Base-by-base conservation (phyloP, 2,888 invertebrate genomes). In the Trypoxylon attenuatum region DNA sequence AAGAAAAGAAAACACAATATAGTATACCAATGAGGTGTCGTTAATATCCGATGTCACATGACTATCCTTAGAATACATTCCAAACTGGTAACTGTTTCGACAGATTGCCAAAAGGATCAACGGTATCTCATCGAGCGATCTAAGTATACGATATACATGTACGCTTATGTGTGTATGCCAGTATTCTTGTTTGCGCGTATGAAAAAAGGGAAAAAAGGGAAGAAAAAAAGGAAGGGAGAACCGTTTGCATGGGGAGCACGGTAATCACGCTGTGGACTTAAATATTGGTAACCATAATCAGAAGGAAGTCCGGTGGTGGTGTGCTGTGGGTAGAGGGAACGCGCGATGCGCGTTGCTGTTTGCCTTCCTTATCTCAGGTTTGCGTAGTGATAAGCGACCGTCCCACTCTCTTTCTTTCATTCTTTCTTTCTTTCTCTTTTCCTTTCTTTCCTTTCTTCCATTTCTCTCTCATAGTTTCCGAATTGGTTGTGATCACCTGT, bases 321-420 rank as follows among this genome's bases (percentile, higher is more conserved):
- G n/a, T 66, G 71, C 68, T 69, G 77, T 76, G 76, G 78, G 76
- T 73, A 79, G 69, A 77, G 78, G 71, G 75, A 71, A 56, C 63
- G 62, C 51, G 65, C 79, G 77, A 80, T 77, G 80, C 69, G 69
- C 80, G 80, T 78, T 76, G 79, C 81, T 86, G 84, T 86, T 86
- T 85, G 80, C 81, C 57, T 77, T 79, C 64, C 84, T 86, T 87
- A 87, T 87, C 87, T 84, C 74, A 79, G 79, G 86, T 87, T 86
- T 87, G 82, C 79, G 75, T 70, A 84, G 81, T 80, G 87, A 87
- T 87, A 87, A 76, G 55, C 62, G 50, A 52, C 66, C 59, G 58
- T 54, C 51, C 49, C 52, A 56, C 51, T 53, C 54, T 33, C 56
- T 33, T 13, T 33, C n/a, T 42, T 18, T 19, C 16, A 42, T 15